Conservation (phyloP, 2,888 invertebrate species). For the Hyppa rectilinea region DNA sequence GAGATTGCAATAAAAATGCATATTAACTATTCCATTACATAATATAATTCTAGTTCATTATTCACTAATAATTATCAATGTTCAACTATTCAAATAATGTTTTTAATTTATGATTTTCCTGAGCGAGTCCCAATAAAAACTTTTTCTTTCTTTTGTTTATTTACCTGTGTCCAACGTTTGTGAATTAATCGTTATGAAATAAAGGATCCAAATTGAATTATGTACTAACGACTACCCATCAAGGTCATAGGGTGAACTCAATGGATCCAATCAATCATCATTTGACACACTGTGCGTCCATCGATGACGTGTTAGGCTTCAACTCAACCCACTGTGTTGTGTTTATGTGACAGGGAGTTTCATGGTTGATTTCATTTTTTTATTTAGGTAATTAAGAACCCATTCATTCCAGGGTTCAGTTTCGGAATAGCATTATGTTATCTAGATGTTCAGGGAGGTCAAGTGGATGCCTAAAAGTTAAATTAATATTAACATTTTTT, state of each 20-base stretch:
- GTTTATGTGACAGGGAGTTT: background rate
- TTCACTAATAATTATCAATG: no score
- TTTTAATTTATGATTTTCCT: no score
- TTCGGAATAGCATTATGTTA: background rate
- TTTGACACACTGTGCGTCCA: conserved; percentile 27
- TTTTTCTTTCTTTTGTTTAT: no score
- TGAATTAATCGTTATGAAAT: background rate
- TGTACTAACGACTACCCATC: background rate
- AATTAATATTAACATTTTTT: background rate
- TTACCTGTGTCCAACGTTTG: no score
- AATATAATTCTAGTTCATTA: no score
- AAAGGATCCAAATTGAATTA: background rate
- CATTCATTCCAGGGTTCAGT: background rate
- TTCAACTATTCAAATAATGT: no score
- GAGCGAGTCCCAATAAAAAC: no score
- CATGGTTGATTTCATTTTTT: background rate
- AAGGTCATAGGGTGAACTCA: conserved; percentile 18
- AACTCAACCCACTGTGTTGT: background rate
- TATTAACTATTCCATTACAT: no score
- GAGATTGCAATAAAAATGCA: no score
- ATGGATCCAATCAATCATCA: conserved; percentile 37
- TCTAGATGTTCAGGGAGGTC: background rate
- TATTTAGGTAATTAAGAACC: background rate
- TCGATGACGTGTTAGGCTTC: conserved; percentile 22
- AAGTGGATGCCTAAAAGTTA: background rate